Evolutionary conservation across 2,113 vertebrate species (phyloP), one percentile per base, ranked within the genome.

Genomic region (Ardeotis arabs): DNA sequence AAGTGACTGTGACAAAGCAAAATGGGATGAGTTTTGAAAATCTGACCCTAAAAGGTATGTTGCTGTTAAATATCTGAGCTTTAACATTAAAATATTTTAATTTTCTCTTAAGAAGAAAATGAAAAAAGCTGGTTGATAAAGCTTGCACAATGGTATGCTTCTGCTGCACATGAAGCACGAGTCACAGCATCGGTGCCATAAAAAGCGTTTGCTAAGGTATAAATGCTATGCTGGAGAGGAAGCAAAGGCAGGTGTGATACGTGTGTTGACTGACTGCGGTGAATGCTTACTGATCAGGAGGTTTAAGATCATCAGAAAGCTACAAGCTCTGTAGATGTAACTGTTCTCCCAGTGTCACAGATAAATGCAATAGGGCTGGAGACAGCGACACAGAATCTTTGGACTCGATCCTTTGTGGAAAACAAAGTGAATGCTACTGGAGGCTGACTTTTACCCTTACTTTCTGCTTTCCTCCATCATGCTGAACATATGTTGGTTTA

Each of bases 231-330:
- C 39, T 3, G 7, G 19, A n/a, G 66, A 87, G 49, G 45, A 45
- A 70, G 45, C 55, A 78, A 77, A 79, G 73, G 62, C 67, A 86
- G 75, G 44, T 86, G 58, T n/a, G 73, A 77, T 50, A 12, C 0
- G 1, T 1, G 4, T 56, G 12, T 59, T 62, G 49, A 58, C 39
- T 58, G n/a, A 28, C 49, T 78, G 11, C 0, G 0, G 77, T 35
- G 15, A 56, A 47, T 31, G 35, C 29, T 91, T 55, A 35, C 58
- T 74, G 9, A 59, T 47, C 24, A 52, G 64, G 27, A 56, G 53
- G 12, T 27, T 45, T 88, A 44, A 76, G 23, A n/a, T 94, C 29
- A 47, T 9, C 25, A 69, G 37, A 70, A 44, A 78, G 59, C 53
- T 80, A 3, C 55, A 39, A 52, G 12, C 45, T 16, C 10, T 23